Evolutionary conservation across 2,797 vertebrate genomes (phyloP).

Genomic region (Takifugu rubripes): DNA sequence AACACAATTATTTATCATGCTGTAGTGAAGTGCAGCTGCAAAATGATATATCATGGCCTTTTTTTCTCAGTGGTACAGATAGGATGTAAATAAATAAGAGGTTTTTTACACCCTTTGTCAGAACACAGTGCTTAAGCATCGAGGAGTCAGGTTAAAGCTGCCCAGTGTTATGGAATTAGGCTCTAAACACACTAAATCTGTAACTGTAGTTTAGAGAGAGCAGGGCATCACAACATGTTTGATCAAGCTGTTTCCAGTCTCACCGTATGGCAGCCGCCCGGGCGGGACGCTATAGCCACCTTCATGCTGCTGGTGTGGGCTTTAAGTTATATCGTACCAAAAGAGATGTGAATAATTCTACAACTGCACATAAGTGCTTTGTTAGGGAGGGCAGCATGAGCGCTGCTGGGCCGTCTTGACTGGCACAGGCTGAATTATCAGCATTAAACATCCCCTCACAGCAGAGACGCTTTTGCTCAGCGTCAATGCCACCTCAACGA

Average conservation of each 20-base stretch:
- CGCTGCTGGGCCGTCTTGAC: constrained; percentile 37
- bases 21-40: too few relatives aligned
- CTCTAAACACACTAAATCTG: too few relatives aligned
- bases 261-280: constrained; percentile 50
- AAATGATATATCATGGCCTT: too few relatives aligned
- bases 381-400: constrained; percentile 28
- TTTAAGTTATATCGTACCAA: constrained; percentile 26
- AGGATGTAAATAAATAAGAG: too few relatives aligned
- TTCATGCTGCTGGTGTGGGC: constrained; percentile 53
- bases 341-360: constrained; percentile 39
- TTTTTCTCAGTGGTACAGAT: too few relatives aligned
- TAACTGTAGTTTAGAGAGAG: too few relatives aligned
- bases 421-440: constrained; percentile 32
- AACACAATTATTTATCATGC: neutral
- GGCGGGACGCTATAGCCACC: constrained; percentile 42
- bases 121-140: too few relatives aligned
- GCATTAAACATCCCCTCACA: constrained; percentile 22
- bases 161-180: too few relatives aligned
- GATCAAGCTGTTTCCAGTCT: constrained; percentile 54
- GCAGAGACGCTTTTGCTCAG: constrained; percentile 36
- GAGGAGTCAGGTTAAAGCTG: too few relatives aligned
- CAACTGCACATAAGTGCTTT: constrained; percentile 52
- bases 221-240: neutral
- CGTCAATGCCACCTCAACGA: constrained; percentile 28
- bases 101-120: too few relatives aligned